A percentile compares a stretch with the other conserved stretches of the same genome.
Conservation (phyloP, 2,888 invertebrate species). For the Aphodius granarius region DNA sequence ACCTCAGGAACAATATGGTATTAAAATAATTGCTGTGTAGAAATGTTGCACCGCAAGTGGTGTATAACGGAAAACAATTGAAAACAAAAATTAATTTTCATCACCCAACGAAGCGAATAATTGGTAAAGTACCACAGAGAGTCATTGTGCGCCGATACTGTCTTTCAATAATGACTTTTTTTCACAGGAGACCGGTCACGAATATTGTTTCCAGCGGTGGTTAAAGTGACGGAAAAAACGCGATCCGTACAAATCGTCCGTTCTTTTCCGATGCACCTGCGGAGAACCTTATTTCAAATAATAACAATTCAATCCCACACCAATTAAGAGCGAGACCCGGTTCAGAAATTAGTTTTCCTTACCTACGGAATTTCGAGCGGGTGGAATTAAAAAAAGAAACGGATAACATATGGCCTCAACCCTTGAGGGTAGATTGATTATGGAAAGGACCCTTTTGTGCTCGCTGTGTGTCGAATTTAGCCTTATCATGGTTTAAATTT, state of each 20-base stretch:
- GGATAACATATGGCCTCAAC: not conserved
- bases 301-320: slow-evolving; percentile 14
- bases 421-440: not conserved
- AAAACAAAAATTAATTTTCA: slow-evolving; percentile 10
- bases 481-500: not conserved
- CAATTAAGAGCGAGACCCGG: slow-evolving; percentile 3
- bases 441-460: not conserved
- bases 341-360: not conserved
- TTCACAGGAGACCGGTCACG: slow-evolving; percentile 5
- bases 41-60: not conserved
- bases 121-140: slow-evolving; percentile 23
- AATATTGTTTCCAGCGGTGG: slow-evolving; percentile 10
- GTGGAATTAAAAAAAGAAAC: not conserved
- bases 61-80: not conserved
- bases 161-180: slow-evolving; percentile 12
- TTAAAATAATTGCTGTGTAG: not conserved
- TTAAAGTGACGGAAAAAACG: not conserved
- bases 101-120: slow-evolving; percentile 25
- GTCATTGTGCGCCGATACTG: slow-evolving; percentile 15
- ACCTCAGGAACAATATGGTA: not conserved
- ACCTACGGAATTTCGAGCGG: not conserved
- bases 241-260: not conserved
- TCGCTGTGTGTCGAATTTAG: not conserved
- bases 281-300: slow-evolving; percentile 9
- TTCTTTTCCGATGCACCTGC: slow-evolving; percentile 8